Base-by-base conservation (phyloP, 2,797 vertebrate genomes). In the Hyperoplus immaculatus region DNA sequence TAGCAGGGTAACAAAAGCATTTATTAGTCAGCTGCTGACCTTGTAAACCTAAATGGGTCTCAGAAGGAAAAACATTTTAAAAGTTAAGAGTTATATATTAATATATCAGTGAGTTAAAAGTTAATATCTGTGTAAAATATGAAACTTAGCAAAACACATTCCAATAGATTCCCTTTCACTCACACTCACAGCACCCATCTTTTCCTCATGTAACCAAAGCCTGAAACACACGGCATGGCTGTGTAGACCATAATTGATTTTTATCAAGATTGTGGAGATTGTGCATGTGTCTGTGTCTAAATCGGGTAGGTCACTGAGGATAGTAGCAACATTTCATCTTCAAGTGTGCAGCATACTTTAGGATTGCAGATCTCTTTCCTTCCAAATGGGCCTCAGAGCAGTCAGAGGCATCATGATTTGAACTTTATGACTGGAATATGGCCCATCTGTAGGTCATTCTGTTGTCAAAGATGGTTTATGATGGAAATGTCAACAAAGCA, bases 21-120 rank as follows among this genome's bases (percentile, higher is more conserved):
- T 21, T 42, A 76, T 69, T 63, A 58, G 42, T 77, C 65, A 82
- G 58, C 46, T 68, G 67, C 82, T 85, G 60, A 77, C 77, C 39
- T 56, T 78, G 53, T 67, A 62, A 47, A 72, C 4, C 6, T 4
- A 65, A 60, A 73, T 3, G 6, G 36, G 50, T 54, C 68, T 70
- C 51, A 21, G 10, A 71, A 36, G 47, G 16, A 62, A 54, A 79
- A 51, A 61, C 11, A 67, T 15, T 11, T 53, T n/a, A 13, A 61
- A 39, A n/a, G 10, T 46, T 13, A 21, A 29, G 47, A 38, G 38
- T 42, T 16, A 14, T 18, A n/a, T 66, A n/a, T 50, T 39, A 69
- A 54, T 9, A 10, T 29, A 42, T 12, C 43, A 45, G 43, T 29
- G 29, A 29, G 29, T 29, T 29, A 29, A 29, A 29, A 29, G 29